Conservation (phyloP, 2,797 vertebrate genomes). For the Holocentrus rufus region DNA sequence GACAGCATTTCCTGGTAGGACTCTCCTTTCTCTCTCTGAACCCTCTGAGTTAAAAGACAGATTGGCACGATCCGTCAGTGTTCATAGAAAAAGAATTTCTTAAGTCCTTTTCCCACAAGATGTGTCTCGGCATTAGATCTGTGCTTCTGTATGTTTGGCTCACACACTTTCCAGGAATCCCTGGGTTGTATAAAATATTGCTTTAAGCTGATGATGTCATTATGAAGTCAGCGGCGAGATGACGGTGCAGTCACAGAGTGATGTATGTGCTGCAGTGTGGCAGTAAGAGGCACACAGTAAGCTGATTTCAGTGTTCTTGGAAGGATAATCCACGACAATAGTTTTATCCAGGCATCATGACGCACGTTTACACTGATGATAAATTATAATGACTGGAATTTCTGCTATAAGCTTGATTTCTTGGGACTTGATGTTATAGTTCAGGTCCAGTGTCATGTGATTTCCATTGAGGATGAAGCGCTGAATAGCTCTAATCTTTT, state of each 20-base stretch:
- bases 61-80: background rate
- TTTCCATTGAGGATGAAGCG: conserved; percentile 38
- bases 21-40: conserved; percentile 32
- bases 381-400: conserved; percentile 38
- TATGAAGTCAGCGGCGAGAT: conserved; percentile 40
- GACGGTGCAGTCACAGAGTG: conserved; percentile 6
- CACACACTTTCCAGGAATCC: conserved; percentile 44
- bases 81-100: background rate
- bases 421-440: background rate
- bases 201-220: conserved; percentile 52
- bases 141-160: too few relatives aligned
- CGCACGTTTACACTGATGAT: conserved; percentile 48
- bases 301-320: conserved; percentile 63
- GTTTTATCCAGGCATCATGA: conserved; percentile 53
- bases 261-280: conserved; percentile 45
- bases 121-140: too few relatives aligned
- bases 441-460: background rate
- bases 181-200: conserved; percentile 50
- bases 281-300: conserved; percentile 55
- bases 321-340: conserved; percentile 56
- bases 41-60: background rate
- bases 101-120: background rate
- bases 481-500: conserved; percentile 27
- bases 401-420: conserved; percentile 20
- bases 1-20: conserved; percentile 36